A percentile compares a stretch with the other conserved stretches of the same genome.
Conservation (phyloP, 2,888 invertebrate species). For the Phoronis australis region DNA sequence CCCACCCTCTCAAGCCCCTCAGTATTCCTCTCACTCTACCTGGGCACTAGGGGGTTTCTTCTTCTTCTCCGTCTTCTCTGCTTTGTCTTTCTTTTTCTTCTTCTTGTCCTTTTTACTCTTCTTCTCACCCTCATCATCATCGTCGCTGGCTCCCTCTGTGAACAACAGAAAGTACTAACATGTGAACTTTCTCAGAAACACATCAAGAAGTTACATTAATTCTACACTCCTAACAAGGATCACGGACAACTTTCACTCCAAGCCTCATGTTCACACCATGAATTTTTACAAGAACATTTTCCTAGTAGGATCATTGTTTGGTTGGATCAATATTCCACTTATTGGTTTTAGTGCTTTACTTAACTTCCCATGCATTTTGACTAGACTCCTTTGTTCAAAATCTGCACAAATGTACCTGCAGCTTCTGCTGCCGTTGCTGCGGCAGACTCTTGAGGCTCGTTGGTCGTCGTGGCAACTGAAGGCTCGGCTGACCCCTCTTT, state of each 20-base stretch:
- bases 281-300: no score
- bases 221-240: conserved; percentile 6
- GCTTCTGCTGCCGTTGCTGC: conserved; percentile 13
- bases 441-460: conserved; percentile 9
- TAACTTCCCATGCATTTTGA: conserved; percentile 1
- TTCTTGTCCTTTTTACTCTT: conserved; percentile 41
- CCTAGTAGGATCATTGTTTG: no score
- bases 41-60: conserved; percentile 27
- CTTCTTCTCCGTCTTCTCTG: conserved; percentile 28
- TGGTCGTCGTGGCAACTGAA: conserved; percentile 14
- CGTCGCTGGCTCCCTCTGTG: conserved; percentile 14
- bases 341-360: no score
- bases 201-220: neutral
- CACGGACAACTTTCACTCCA: no score
- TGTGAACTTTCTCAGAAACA: no score
- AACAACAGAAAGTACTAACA: no score
- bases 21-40: no score
- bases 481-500: conserved; percentile 2
- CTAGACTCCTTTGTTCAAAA: conserved; percentile 2
- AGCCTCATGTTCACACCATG: no score
- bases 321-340: no score
- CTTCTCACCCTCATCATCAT: conserved; percentile 25
- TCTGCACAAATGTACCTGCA: conserved; percentile 8
- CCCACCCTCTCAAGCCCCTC: no score
- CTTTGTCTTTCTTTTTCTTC: conserved; percentile 36